Conservation (phyloP, 2,888 invertebrate species). For the Mythimna albipuncta region DNA sequence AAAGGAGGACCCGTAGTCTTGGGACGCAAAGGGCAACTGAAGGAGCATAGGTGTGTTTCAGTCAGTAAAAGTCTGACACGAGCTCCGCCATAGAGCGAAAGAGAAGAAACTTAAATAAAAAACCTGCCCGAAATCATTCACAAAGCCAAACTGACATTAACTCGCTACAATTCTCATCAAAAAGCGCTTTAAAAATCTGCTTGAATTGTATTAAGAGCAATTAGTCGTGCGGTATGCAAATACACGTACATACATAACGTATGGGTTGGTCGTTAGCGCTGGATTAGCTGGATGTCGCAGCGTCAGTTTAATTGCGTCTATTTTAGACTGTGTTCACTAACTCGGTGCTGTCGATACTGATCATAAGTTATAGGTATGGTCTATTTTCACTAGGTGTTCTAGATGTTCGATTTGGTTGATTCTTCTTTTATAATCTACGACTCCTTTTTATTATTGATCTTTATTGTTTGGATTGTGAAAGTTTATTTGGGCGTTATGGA, state of each 20-base stretch:
- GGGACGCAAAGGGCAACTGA: too few relatives aligned
- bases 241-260: constrained; percentile 22
- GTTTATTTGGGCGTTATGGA: too few relatives aligned
- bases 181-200: constrained; percentile 21
- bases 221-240: constrained; percentile 40
- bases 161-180: not conserved
- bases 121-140: not conserved
- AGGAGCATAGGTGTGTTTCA: too few relatives aligned
- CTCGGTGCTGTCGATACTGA: constrained; percentile 47
- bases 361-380: constrained; percentile 21
- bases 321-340: constrained; percentile 58
- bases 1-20: too few relatives aligned
- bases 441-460: too few relatives aligned
- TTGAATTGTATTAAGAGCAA: constrained; percentile 45
- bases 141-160: not conserved
- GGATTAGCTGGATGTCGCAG: constrained; percentile 58
- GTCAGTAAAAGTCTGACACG: too few relatives aligned
- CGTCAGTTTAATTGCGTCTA: constrained; percentile 60
- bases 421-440: not conserved
- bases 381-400: not conserved
- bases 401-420: not conserved
- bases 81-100: too few relatives aligned
- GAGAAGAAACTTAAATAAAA: too few relatives aligned
- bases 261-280: constrained; percentile 44
- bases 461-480: too few relatives aligned